Conservation (phyloP, 2,113 vertebrate genomes). For the Eidolon helvum region DNA sequence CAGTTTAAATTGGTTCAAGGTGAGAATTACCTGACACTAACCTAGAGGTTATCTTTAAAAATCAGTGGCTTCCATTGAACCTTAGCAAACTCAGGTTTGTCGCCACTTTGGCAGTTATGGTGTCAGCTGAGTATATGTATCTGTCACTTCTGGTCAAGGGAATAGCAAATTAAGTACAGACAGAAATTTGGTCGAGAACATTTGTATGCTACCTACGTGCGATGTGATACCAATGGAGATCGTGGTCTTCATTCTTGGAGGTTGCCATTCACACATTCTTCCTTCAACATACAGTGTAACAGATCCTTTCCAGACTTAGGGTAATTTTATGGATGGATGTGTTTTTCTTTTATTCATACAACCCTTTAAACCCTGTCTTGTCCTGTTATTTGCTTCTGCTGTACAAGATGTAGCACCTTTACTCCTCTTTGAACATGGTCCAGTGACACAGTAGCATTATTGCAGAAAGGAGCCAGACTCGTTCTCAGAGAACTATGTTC, state of each 20-base stretch:
- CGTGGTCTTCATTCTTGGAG: conserved; percentile 65
- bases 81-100: not conserved
- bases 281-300: not conserved
- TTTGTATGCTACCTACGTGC: not conserved
- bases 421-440: conserved; percentile 62
- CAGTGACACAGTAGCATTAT: conserved; percentile 48
- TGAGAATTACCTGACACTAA: conserved; percentile 6
- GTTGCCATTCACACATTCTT: conserved; percentile 46
- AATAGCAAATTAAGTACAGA: not conserved
- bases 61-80: conserved; percentile 25
- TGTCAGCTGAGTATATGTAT: not conserved
- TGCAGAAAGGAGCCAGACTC: conserved; percentile 67
- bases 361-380: conserved; percentile 45
- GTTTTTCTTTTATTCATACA: conserved; percentile 43
- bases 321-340: conserved; percentile 28
- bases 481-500: conserved; percentile 65
- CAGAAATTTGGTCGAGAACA: not conserved
- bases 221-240: not conserved
- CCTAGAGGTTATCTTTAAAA: not conserved
- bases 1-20: not conserved
- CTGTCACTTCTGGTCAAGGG: conserved; percentile 7
- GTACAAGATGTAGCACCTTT: conserved; percentile 53
- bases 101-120: not conserved
- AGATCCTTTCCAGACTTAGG: not conserved
- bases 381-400: conserved; percentile 62